Base-by-base conservation (phyloP, 2,113 vertebrate species). In the Psittacula cyanocephala region DNA sequence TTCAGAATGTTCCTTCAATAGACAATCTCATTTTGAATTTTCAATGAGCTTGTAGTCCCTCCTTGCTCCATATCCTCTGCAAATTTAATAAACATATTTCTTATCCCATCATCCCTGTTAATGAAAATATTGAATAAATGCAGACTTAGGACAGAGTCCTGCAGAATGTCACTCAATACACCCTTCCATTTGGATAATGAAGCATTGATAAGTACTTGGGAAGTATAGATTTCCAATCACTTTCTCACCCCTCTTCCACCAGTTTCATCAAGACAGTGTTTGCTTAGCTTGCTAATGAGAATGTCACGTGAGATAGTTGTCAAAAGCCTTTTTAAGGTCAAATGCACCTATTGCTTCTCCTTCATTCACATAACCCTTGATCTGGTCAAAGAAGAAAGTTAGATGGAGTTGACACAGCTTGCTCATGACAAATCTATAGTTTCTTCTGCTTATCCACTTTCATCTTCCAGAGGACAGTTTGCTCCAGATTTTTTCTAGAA, bases 41-140 rank as follows among this genome's bases (percentile, higher is more conserved):
- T 63, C 71, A 70, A 16, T 70, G 82, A 88, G 46, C 46, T 49
- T 83, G 67, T 91, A 80, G 79, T 88, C 59, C 46, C 37, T 95
- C n/a, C 64, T 92, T 84, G 77, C 50, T 94, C 80, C 88, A 93
- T 78, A 97, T 93, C 96, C 94, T 95, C 88, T 90, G 37, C 64
- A 94, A 96, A 97, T 96, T 88, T 95, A 97, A 97, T 97, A 95
- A 97, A 71, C 94, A 84, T 83, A 81, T 33, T 96, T 95, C 86
- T 80, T 96, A 93, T 95, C 94, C 72, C 50, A 93, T 96, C 96
- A 94, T 84, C 35, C 60, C 20, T 0, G 53, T 37, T 96, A 96
- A 97, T 96, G 95, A 96, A 88, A 97, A 95, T 97, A 97, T 95
- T 96, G 96, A 96, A 97, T 95, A 96, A 94, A 93, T 86, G 92